Conservation (phyloP, 1,140 invertebrate genomes). For the Parasteatoda tepidariorum region DNA sequence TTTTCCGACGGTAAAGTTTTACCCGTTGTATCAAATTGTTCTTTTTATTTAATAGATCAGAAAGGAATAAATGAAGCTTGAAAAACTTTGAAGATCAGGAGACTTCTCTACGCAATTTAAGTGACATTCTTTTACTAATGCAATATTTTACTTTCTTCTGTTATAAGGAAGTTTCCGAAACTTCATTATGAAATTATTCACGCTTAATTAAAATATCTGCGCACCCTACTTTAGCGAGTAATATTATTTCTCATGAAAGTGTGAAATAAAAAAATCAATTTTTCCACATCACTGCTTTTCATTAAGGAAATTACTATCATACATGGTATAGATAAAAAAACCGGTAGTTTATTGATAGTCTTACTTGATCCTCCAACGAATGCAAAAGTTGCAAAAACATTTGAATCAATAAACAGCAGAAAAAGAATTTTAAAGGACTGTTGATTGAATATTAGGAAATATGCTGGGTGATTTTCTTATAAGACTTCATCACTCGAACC, state of each 20-base stretch:
- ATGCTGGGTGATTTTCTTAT: too few relatives aligned
- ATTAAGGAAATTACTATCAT: constrained; percentile 1
- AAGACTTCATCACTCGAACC: too few relatives aligned
- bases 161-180: constrained; percentile 18
- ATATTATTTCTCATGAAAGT: constrained; percentile 2
- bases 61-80: neutral
- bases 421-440: too few relatives aligned
- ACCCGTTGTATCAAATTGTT: too few relatives aligned
- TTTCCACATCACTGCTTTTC: constrained; percentile 1
- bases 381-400: too few relatives aligned
- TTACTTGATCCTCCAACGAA: too few relatives aligned
- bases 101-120: constrained; percentile 8
- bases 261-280: neutral
- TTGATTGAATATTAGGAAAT: too few relatives aligned
- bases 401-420: too few relatives aligned
- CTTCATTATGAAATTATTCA: constrained; percentile 36
- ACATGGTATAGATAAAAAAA: constrained; percentile 2
- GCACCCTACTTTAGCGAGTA: neutral
- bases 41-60: too few relatives aligned
- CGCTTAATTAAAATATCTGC: constrained; percentile 28
- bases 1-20: too few relatives aligned
- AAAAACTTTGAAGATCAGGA: constrained; percentile 16
- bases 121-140: neutral
- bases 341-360: too few relatives aligned
- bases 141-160: constrained; percentile 17